Percentiles rank a stretch among this genome's conserved stretches.
Conservation (phyloP, 2,888 invertebrate genomes). For the Aphodius sticticus region DNA sequence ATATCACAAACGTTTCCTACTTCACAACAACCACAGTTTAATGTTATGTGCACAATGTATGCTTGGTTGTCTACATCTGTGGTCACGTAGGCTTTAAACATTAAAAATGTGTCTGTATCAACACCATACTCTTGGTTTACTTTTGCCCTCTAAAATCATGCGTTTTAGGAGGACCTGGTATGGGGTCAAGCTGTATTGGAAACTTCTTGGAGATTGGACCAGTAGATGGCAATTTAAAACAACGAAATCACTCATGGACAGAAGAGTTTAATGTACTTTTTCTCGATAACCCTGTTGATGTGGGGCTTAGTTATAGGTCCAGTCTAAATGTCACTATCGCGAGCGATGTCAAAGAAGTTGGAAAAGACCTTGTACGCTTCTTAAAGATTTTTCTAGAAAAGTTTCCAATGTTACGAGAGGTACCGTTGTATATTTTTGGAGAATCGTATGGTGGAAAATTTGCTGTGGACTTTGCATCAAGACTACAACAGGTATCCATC, state of each 20-base stretch:
- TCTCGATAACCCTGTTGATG: slow-evolving; percentile 90
- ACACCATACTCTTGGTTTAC: too few relatives aligned
- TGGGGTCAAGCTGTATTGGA: slow-evolving; percentile 61
- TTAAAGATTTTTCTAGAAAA: slow-evolving; percentile 73
- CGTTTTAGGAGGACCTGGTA: slow-evolving; percentile 59
- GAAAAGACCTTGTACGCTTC: slow-evolving; percentile 77
- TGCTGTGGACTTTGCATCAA: slow-evolving; percentile 80
- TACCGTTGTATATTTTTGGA: slow-evolving; percentile 84
- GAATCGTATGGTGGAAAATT: slow-evolving; percentile 96
- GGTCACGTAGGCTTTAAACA: too few relatives aligned
- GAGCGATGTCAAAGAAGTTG: slow-evolving; percentile 71
- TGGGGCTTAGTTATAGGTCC: slow-evolving; percentile 82
- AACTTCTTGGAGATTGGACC: slow-evolving; percentile 69
- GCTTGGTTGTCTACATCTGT: too few relatives aligned
- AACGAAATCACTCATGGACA: slow-evolving; percentile 67
- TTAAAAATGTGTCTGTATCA: too few relatives aligned
- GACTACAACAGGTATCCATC: neutral
- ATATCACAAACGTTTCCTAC: too few relatives aligned
- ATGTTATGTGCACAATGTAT: too few relatives aligned
- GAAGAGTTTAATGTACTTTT: slow-evolving; percentile 75
- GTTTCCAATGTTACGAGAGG: slow-evolving; percentile 74
- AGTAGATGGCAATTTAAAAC: slow-evolving; percentile 60
- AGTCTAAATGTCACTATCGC: slow-evolving; percentile 57
- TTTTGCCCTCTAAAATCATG: neutral
- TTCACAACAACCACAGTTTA: too few relatives aligned